These are phyloP conservation scores for Lysandra coridon DNA, from an alignment of 2,888 invertebrate genomes.

Conservation along the genomic window DNA sequence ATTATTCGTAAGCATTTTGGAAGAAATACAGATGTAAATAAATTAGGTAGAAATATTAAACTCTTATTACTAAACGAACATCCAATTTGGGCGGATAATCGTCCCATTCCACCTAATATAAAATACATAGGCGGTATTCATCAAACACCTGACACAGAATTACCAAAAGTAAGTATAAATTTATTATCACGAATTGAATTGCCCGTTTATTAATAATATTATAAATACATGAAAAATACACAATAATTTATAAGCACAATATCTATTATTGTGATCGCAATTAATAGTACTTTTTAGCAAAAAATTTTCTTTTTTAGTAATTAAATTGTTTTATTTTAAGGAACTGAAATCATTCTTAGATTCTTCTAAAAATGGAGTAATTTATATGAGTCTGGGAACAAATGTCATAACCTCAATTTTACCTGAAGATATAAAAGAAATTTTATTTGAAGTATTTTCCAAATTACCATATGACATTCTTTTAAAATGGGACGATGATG, in stretches of 20 bases:
- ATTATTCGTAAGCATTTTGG: constrained; percentile 44
- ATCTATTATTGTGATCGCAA: too few relatives aligned
- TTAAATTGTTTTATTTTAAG: constrained; percentile 41
- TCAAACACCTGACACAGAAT: constrained; percentile 43
- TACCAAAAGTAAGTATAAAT: constrained; percentile 45
- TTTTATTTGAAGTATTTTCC: constrained; percentile 51
- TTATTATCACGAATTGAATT: not conserved
- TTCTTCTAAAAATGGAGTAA: constrained; percentile 52
- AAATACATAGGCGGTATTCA: constrained; percentile 54
- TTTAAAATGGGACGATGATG: constrained; percentile 56
- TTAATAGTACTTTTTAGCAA: not conserved
- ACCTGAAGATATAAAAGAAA: constrained; percentile 43
- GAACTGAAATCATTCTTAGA: constrained; percentile 53
- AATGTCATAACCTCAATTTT: constrained; percentile 52
- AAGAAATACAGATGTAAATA: constrained; percentile 38
- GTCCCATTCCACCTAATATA: constrained; percentile 50
- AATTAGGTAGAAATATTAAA: constrained; percentile 46
- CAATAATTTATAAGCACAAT: too few relatives aligned
- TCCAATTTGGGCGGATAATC: constrained; percentile 52
- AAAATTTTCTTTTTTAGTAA: not conserved
- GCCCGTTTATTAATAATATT: too few relatives aligned
- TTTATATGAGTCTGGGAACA: constrained; percentile 60
- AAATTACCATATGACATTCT: constrained; percentile 54
- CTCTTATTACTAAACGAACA: constrained; percentile 52
- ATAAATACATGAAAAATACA: too few relatives aligned